Percentiles rank a stretch among this genome's conserved stretches.
These are phyloP conservation scores for Microtus ochrogaster DNA, from an alignment of 2,113 vertebrate genomes.

Conservation along the genomic window DNA sequence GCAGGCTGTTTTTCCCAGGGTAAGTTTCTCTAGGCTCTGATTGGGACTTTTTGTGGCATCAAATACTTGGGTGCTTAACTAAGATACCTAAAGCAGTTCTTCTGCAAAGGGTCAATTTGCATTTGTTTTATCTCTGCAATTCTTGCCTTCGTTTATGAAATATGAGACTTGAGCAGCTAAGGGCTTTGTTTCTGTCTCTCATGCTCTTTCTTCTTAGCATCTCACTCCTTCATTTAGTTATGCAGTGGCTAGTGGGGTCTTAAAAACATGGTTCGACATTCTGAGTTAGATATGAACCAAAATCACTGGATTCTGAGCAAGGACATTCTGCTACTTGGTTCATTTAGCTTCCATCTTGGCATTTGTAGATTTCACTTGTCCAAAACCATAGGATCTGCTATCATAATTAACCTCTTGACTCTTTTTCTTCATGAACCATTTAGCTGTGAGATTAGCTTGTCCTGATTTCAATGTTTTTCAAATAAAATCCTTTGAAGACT, in stretches of 20 bases:
- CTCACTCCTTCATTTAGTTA: neutral
- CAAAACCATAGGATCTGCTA: neutral
- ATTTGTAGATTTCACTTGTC: neutral
- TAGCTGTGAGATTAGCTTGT: neutral
- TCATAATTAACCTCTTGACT: neutral
- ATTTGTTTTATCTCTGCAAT: neutral
- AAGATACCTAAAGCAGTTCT: neutral
- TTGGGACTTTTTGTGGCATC: neutral
- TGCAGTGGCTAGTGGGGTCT: neutral
- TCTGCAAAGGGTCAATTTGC: neutral
- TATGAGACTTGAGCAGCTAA: neutral
- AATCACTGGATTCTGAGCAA: neutral
- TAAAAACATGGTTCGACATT: neutral
- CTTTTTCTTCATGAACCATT: neutral
- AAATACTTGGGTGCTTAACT: neutral
- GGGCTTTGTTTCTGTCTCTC: fast-evolving
- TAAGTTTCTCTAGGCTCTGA: neutral
- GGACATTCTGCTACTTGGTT: neutral
- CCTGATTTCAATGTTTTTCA: constrained; percentile 9
- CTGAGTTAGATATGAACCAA: neutral
- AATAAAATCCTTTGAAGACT: neutral
- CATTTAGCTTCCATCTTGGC: neutral
- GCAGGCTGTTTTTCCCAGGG: neutral
- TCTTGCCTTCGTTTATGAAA: neutral
- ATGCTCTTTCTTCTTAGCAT: neutral